Conservation (phyloP, 2,888 invertebrate species). For the Cremastobaeus sp. region DNA sequence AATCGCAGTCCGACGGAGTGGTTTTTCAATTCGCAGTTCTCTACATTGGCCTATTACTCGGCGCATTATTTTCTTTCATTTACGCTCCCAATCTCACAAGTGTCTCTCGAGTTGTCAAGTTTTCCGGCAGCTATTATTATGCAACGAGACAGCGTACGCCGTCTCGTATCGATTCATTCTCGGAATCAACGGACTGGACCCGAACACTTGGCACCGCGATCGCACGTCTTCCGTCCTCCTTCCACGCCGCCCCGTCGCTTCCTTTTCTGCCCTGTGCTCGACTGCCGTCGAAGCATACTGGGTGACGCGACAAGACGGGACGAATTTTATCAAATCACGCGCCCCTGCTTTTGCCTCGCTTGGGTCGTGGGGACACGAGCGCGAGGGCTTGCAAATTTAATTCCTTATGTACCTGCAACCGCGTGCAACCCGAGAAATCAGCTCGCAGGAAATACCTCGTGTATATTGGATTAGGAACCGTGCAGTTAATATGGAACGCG, state of each 20-base stretch:
- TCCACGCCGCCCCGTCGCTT: constrained; percentile 1
- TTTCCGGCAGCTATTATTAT: constrained; percentile 54
- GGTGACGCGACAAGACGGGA: constrained; percentile 20
- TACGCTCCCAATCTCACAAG: constrained; percentile 49
- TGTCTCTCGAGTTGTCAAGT: constrained; percentile 52
- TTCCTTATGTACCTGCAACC: constrained; percentile 28
- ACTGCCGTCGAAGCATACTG: constrained; percentile 7
- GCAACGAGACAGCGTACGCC: constrained; percentile 36
- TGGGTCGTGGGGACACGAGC: neutral
- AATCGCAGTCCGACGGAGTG: constrained; percentile 6
- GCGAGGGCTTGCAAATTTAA: constrained; percentile 20
- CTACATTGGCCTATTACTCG: constrained; percentile 37
- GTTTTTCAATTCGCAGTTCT: constrained; percentile 19
- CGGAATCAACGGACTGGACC: constrained; percentile 44
- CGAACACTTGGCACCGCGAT: constrained; percentile 34
- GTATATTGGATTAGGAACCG: constrained; percentile 30
- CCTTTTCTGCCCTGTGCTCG: neutral
- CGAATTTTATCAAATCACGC: constrained; percentile 33
- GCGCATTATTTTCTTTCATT: constrained; percentile 44
- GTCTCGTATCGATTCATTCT: constrained; percentile 55
- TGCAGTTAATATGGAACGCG: constrained; percentile 18
- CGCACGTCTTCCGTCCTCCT: constrained; percentile 16
- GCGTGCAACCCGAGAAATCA: constrained; percentile 29
- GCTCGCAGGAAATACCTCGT: neutral
- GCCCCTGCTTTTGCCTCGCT: constrained; percentile 2